Base-by-base conservation (phyloP, 2,797 vertebrate species). In the Pseudochaenichthys georgianus region DNA sequence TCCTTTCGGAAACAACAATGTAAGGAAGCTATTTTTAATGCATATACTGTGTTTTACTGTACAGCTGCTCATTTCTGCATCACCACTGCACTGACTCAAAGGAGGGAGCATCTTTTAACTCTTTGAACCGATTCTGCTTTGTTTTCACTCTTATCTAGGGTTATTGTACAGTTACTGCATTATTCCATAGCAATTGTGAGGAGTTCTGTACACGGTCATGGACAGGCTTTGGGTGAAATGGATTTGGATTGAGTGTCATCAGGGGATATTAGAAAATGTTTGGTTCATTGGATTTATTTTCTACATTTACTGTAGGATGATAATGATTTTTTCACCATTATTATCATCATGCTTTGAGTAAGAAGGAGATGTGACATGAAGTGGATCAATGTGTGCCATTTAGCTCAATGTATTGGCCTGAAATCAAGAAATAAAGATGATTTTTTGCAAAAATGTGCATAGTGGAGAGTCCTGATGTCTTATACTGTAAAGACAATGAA, bases 21-120 rank as follows among this genome's bases (percentile, higher is more conserved):
- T 62, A 67, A 82, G 63, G 66, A 70, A 70, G 70, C 70, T 46
- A 63, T 73, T 64, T 63, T 2, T 83, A 68, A 84, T 38, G 62
- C 38, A 73, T 76, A 76, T 71, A 51, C 60, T 76, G 70, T 57
- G 58, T 47, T 83, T 75, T 70, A 77, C 72, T 50, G 69, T 46
- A 78, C 74, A 73, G 74, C 63, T 80, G 76, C 64, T 87, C 63
- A 19, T 59, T 1, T 21, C 72, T 76, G 68, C 75, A 21, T 48
- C 63, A 47, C 13, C 48, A 19, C 42, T 42, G 41, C 67, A 4
- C 71, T 8, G 16, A 48, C 58, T 54, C 41, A 23, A 51, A 67
- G 65, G 23, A 48, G n/a, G n/a, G 9, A 50, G 57, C 47, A 15
- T 62, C 28, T 62, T 66, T 48, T 66, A 48, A 53, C 58, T n/a